These are phyloP conservation scores for Papilio gigon DNA, from an alignment of 2,888 invertebrate species.

Conservation along the genomic window DNA sequence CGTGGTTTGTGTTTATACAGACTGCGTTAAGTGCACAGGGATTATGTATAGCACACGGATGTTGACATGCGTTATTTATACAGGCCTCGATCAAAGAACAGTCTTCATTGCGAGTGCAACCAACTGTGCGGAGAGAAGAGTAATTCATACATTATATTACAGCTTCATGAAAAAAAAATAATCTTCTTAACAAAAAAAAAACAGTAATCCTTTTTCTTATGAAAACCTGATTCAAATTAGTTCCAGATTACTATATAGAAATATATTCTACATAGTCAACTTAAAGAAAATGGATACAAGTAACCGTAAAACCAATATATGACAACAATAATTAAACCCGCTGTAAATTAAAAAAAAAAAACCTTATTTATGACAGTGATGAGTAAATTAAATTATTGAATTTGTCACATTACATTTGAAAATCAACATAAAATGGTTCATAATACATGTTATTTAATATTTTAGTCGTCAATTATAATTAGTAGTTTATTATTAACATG, in stretches of 20 bases:
- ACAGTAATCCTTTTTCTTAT: too few species aligned
- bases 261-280: background rate
- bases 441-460: slow-evolving; percentile 7
- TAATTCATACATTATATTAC: slow-evolving; percentile 42
- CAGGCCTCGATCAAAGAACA: slow-evolving; percentile 94
- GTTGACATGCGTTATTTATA: slow-evolving; percentile 91
- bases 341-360: background rate
- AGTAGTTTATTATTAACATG: background rate
- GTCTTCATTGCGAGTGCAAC: slow-evolving; percentile 93
- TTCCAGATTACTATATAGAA: background rate
- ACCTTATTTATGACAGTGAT: background rate
- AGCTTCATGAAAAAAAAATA: background rate
- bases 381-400: background rate
- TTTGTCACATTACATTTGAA: background rate
- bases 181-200: background rate
- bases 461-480: background rate
- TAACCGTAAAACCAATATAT: background rate
- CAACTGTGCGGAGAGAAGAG: slow-evolving; percentile 84
- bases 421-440: too few species aligned
- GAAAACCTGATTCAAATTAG: too few species aligned
- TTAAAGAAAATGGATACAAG: background rate
- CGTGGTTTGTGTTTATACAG: slow-evolving; percentile 94
- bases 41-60: slow-evolving; percentile 92
- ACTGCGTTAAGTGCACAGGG: slow-evolving; percentile 92
- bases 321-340: background rate